A percentile compares a stretch with the other conserved stretches of the same genome.
Conservation (phyloP, 2,113 vertebrate species). For the Promerops cafer region DNA sequence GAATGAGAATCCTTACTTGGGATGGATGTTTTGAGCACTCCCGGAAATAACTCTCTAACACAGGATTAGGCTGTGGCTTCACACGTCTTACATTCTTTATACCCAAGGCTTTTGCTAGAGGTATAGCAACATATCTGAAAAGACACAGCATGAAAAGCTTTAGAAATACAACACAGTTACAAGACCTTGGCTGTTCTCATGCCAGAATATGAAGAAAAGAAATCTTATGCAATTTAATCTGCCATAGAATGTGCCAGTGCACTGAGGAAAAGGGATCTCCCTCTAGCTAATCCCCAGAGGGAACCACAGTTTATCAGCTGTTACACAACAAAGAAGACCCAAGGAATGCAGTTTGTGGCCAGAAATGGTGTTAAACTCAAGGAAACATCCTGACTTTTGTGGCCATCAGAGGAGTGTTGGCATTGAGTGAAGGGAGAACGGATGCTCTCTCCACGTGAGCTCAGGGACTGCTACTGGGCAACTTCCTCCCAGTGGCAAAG, state of each 20-base stretch:
- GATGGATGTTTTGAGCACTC: constrained; percentile 72
- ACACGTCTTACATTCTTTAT: constrained; percentile 72
- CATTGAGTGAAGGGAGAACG: neutral
- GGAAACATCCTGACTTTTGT: neutral
- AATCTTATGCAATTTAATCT: neutral
- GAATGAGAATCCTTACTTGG: constrained; percentile 75
- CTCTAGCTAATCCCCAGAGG: neutral
- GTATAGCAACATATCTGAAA: constrained; percentile 81
- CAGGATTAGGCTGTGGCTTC: constrained; percentile 70
- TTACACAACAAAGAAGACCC: neutral
- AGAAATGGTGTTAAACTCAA: neutral
- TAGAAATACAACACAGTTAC: neutral
- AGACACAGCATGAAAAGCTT: constrained; percentile 15
- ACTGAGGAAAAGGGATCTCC: neutral
- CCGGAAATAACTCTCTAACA: constrained; percentile 81
- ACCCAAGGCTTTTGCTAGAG: constrained; percentile 76
- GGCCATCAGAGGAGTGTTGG: neutral
- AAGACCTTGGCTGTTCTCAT: neutral
- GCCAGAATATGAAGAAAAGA: neutral
- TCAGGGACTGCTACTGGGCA: neutral
- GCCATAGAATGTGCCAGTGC: neutral
- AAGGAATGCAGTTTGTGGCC: neutral
- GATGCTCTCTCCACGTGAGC: neutral
- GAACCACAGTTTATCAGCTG: neutral
- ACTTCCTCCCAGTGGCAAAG: neutral